Evolutionary conservation across 2,797 vertebrate species (phyloP).

Genomic region (Threskiornis aethiopicus): DNA sequence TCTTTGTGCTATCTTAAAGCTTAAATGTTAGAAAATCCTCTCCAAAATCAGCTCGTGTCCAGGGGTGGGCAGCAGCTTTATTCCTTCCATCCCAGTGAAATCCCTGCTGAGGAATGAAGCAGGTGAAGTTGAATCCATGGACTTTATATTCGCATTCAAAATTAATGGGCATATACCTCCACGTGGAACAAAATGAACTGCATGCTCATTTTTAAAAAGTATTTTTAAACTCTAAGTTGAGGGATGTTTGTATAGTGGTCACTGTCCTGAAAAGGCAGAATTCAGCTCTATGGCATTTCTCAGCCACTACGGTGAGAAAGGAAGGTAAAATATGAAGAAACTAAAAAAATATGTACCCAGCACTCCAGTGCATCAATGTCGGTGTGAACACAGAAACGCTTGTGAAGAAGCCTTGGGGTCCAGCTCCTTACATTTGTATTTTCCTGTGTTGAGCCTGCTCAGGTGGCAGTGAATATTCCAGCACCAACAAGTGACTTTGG

Average conservation of each 20-base stretch:
- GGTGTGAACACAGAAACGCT: not conserved
- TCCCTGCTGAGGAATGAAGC: not conserved
- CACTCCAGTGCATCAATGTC: too few species aligned
- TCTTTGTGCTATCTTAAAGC: not conserved
- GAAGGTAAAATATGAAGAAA: not conserved
- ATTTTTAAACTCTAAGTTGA: not conserved
- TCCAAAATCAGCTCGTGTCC: not conserved
- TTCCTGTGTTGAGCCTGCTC: fast-evolving
- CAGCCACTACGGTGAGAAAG: not conserved
- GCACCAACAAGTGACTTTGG: not conserved
- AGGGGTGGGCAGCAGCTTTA: not conserved
- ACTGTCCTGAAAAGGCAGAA: not conserved
- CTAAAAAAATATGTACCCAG: not conserved
- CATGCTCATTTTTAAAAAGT: not conserved
- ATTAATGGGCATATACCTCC: not conserved
- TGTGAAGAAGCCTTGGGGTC: not conserved
- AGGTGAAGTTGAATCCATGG: not conserved
- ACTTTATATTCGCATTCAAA: not conserved
- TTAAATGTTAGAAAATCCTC: not conserved
- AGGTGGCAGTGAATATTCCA: not conserved
- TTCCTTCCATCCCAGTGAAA: not conserved
- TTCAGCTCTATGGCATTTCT: not conserved
- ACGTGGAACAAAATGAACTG: not conserved
- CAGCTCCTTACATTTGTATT: not conserved
- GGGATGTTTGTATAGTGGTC: not conserved